Base-by-base conservation (phyloP, 2,113 vertebrate genomes). In the Recurvirostra avosetta region DNA sequence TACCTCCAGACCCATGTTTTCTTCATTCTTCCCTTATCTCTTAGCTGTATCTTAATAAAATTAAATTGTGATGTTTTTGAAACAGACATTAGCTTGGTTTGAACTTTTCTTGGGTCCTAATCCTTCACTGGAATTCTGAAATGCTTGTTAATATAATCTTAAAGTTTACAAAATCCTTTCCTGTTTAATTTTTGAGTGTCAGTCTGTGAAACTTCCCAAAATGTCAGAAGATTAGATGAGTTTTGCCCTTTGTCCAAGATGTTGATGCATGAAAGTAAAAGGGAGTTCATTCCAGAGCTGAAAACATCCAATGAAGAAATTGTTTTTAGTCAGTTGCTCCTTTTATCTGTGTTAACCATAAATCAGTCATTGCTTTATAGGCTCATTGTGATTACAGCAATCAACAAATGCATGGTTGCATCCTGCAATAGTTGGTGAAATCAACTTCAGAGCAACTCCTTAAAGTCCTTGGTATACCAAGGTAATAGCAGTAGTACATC, bases 141-240 rank as follows among this genome's bases (percentile, higher is more conserved):
- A 66, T 83, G 58, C 81, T 86, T 95, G 45, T 56, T 83, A 88
- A 40, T 87, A 29, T 53, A 66, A 81, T 78, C 77, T 63, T 61
- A n/a, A 68, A 66, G 75, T 93, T 93, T 92, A 94, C 22, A 66
- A 70, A 92, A 70, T 56, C 49, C n/a, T 83, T 95, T 94, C 91
- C 82, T 92, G 82, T 80, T 95, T 95, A 86, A 61, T 83, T 92
- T 88, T 66, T 7, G 8, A 88, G 38, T 70, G 55, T 88, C 25
- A 66, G 67, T 65, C 59, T 92, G 63, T 76, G 78, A 79, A 83
- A 61, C 30, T 70, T 90, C 67, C 63, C 71, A 27, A 40, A 92
- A 96, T 72, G 53, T 86, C 78, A 65, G 30, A 73, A 73, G 49
- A 58, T 81, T 66, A 78, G 40, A 79, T 65, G 66, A 72, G 15